A percentile compares a stretch with the other conserved stretches of the same genome.
Evolutionary conservation across 1,140 invertebrate species (phyloP).

Genomic region (Penaeus indicus): DNA sequence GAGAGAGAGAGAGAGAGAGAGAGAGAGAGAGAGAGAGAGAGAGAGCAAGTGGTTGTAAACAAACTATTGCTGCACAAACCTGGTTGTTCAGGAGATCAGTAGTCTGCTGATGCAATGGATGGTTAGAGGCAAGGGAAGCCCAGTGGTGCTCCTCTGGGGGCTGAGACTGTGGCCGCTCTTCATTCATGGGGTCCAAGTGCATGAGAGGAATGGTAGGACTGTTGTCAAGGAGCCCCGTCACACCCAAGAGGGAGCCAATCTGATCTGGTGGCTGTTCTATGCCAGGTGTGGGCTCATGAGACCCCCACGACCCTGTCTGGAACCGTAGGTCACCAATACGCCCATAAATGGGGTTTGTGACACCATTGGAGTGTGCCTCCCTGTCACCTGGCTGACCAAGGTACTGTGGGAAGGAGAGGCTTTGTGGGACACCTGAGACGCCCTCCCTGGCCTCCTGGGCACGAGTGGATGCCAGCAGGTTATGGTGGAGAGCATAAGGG

Average conservation of each 20-base stretch:
- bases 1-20: background rate
- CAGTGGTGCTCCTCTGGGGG: constrained; percentile 55
- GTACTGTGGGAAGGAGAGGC: constrained; percentile 22
- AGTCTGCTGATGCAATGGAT: constrained; percentile 55
- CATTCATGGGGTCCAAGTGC: constrained; percentile 45
- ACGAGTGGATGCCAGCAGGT: constrained; percentile 31
- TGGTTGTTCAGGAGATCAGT: constrained; percentile 66
- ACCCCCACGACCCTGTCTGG: constrained; percentile 50
- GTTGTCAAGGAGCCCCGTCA: constrained; percentile 19
- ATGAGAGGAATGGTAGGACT: constrained; percentile 46
- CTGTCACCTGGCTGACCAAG: constrained; percentile 20
- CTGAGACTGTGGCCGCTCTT: constrained; percentile 29
- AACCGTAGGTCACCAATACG: constrained; percentile 47
- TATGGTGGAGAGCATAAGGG: constrained; percentile 52
- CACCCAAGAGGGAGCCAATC: constrained; percentile 33
- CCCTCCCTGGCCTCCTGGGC: constrained; percentile 36
- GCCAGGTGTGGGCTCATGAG: constrained; percentile 44
- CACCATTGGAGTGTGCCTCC: constrained; percentile 35
- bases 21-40: background rate
- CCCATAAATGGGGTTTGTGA: constrained; percentile 57
- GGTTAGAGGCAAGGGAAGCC: constrained; percentile 39
- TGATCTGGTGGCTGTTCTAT: constrained; percentile 46
- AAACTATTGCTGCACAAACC: constrained; percentile 24
- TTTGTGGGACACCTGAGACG: background rate
- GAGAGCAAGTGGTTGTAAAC: no score